Percentiles rank a stretch among this genome's conserved stretches.
phyloP scores from a whole-genome alignment of 2,797 vertebrate genomes.

The Clamator glandarius region DNA sequence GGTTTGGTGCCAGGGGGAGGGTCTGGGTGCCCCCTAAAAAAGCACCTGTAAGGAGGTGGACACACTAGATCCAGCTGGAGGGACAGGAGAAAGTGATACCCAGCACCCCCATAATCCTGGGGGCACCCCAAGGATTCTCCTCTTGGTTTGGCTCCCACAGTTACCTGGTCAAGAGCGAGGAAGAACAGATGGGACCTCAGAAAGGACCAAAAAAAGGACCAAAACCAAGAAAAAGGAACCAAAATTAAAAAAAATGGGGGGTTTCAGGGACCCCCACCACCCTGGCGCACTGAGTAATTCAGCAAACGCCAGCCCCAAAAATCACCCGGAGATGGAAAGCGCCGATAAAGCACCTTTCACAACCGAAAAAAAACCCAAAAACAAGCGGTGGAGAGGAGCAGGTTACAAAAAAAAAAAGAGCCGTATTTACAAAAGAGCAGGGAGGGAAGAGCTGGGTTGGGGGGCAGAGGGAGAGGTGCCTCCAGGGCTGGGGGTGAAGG shows the following conservation, averaged over 20 bases:
- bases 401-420: constrained; percentile 60
- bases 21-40: no score
- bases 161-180: accelerated
- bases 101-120: no score
- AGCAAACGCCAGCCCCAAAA: neutral
- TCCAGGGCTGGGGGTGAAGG: neutral
- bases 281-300: neutral
- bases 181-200: accelerated
- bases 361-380: neutral
- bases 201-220: neutral
- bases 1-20: no score
- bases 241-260: no score
- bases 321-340: neutral
- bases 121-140: no score
- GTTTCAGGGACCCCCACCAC: neutral
- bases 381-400: neutral
- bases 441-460: neutral
- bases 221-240: neutral
- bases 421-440: constrained; percentile 49
- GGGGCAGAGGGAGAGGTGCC: neutral
- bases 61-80: no score
- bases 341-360: neutral
- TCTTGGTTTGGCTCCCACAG: neutral
- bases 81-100: no score
- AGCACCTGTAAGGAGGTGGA: no score